Evolutionary conservation across 2,888 invertebrate species (phyloP).

Genomic region (Acanthosepion lycidas): DNA sequence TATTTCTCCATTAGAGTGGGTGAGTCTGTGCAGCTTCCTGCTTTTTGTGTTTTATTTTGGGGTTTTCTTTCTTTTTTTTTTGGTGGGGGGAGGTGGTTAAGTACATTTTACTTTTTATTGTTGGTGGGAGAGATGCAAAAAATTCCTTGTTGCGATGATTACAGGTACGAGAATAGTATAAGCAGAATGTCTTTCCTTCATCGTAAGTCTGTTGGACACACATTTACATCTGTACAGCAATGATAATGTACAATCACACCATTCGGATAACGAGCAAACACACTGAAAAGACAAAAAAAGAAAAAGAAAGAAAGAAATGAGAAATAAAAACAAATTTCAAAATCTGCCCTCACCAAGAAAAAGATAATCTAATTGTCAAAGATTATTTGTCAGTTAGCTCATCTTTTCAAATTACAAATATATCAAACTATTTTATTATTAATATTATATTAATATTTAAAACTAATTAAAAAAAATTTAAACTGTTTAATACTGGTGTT

Average conservation of each 20-base stretch:
- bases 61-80: neutral
- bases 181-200: neutral
- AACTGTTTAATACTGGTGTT: no score
- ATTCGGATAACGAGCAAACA: conserved; percentile 92
- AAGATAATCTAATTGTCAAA: no score
- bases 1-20: neutral
- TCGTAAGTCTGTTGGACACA: conserved; percentile 58
- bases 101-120: neutral
- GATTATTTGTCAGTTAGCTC: no score
- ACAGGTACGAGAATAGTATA: neutral
- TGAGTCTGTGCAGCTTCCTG: neutral
- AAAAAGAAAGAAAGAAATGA: neutral
- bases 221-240: conserved; percentile 77
- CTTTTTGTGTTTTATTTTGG: neutral
- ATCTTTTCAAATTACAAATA: no score
- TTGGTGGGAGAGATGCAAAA: neutral
- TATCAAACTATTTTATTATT: no score
- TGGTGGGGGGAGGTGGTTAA: neutral
- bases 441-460: no score
- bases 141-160: neutral
- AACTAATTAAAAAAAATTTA: no score
- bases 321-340: no score
- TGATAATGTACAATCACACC: conserved; percentile 94
- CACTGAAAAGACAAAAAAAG: conserved; percentile 78
- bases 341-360: no score